phyloP scores from a whole-genome alignment of 2,888 invertebrate genomes.

The Calliphora vomitoria region DNA sequence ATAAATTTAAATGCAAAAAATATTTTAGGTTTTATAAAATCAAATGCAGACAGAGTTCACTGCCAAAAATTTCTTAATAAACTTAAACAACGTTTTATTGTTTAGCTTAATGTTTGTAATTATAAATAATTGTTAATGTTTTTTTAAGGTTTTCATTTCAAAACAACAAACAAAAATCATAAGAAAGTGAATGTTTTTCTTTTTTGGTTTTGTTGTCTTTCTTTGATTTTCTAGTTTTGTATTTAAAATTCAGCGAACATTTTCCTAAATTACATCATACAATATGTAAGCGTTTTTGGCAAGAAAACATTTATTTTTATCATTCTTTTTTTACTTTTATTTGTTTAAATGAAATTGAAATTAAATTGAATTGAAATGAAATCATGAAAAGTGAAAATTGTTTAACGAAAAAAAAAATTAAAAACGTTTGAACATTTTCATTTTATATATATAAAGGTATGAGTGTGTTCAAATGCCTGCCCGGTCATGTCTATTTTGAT shows the following conservation, averaged over 20 bases:
- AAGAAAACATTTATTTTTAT: constrained; percentile 37
- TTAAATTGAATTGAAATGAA: constrained; percentile 58
- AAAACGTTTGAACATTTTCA: background rate
- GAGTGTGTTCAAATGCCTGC: background rate
- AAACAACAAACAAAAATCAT: constrained; percentile 57
- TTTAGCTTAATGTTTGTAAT: constrained; percentile 23
- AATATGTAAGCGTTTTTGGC: constrained; percentile 49
- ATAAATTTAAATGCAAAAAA: too few species aligned
- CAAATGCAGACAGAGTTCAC: constrained; percentile 49
- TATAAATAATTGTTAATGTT: background rate
- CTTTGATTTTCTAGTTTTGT: constrained; percentile 4
- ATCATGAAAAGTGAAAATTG: constrained; percentile 49
- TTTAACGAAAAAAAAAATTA: background rate
- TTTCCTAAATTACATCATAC: constrained; percentile 65
- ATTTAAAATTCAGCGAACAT: constrained; percentile 30
- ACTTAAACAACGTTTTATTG: constrained; percentile 40
- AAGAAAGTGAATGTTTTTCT: constrained; percentile 62
- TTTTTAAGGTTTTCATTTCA: constrained; percentile 1
- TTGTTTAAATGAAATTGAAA: constrained; percentile 61
- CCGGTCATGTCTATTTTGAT: background rate
- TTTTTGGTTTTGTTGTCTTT: background rate
- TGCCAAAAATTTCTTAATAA: constrained; percentile 66
- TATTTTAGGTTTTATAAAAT: constrained; percentile 11
- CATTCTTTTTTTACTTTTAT: constrained; percentile 11
- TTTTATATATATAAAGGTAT: too few species aligned